Conservation (phyloP, 2,797 vertebrate genomes). For the Serranus cabrilla region DNA sequence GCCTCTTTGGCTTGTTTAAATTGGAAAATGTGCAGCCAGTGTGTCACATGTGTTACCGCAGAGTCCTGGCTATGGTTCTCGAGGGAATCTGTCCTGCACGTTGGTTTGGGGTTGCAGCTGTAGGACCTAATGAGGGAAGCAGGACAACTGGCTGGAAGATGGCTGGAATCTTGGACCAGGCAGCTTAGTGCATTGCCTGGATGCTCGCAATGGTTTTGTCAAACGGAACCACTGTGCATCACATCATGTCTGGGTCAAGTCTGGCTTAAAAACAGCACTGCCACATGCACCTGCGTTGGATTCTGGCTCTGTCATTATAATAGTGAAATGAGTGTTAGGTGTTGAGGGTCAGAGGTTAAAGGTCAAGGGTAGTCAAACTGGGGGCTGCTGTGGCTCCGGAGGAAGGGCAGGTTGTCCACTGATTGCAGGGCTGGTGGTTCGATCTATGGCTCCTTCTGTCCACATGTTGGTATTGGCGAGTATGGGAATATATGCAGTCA, state of each 20-base stretch:
- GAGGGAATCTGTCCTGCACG: slow-evolving; percentile 40
- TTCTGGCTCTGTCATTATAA: slow-evolving; percentile 15
- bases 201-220: slow-evolving; percentile 38
- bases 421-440: too few relatives aligned
- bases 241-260: slow-evolving; percentile 8
- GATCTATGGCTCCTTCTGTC: too few relatives aligned
- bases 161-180: slow-evolving; percentile 55
- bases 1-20: slow-evolving; percentile 42
- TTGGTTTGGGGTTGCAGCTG: slow-evolving; percentile 32
- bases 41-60: slow-evolving; percentile 53
- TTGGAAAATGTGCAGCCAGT: slow-evolving; percentile 53
- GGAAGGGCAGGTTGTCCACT: too few relatives aligned
- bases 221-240: slow-evolving; percentile 31
- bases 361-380: background rate
- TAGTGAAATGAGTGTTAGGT: background rate
- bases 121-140: slow-evolving; percentile 61
- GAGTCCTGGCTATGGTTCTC: slow-evolving; percentile 24
- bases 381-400: too few relatives aligned
- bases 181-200: slow-evolving; percentile 29
- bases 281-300: slow-evolving; percentile 61
- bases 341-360: background rate
- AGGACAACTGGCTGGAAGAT: slow-evolving; percentile 53
- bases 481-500: too few relatives aligned
- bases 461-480: too few relatives aligned
- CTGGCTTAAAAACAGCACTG: slow-evolving; percentile 9